phyloP scores from a whole-genome alignment of 2,797 vertebrate genomes.

The Anniella stebbinsi region DNA sequence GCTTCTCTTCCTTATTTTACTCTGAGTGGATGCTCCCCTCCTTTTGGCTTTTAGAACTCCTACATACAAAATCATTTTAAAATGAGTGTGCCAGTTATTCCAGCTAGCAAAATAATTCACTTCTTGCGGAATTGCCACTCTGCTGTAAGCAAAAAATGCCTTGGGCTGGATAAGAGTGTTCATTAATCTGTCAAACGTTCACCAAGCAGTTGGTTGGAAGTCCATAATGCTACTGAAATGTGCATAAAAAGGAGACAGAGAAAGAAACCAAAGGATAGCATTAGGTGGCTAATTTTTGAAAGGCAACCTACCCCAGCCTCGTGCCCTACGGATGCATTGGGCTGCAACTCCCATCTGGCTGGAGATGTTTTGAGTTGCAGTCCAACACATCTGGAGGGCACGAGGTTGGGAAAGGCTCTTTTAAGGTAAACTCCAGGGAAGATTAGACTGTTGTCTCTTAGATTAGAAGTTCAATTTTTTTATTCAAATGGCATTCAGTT shows the following conservation, averaged over 20 bases:
- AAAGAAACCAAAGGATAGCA: background rate
- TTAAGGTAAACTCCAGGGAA: background rate
- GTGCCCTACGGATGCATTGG: too few species aligned
- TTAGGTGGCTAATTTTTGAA: background rate
- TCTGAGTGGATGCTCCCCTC: too few species aligned
- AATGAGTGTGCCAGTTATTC: background rate
- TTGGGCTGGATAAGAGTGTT: background rate
- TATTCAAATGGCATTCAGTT: background rate
- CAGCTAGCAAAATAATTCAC: conserved; percentile 13
- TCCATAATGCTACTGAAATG: background rate
- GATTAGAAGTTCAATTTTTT: background rate
- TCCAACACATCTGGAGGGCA: too few species aligned
- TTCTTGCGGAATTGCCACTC: background rate
- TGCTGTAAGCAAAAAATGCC: background rate
- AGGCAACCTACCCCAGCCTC: too few species aligned
- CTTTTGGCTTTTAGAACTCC: too few species aligned
- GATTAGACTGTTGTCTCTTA: background rate
- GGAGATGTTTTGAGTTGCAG: too few species aligned
- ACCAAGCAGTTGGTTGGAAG: conserved; percentile 6
- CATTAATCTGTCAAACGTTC: conserved; percentile 31
- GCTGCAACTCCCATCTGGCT: too few species aligned
- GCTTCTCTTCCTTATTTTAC: too few species aligned
- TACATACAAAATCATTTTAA: background rate
- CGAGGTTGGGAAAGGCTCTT: too few species aligned
- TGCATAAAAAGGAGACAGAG: background rate